Conservation (phyloP, 2,888 invertebrate species). For the Cylloceria caligata region DNA sequence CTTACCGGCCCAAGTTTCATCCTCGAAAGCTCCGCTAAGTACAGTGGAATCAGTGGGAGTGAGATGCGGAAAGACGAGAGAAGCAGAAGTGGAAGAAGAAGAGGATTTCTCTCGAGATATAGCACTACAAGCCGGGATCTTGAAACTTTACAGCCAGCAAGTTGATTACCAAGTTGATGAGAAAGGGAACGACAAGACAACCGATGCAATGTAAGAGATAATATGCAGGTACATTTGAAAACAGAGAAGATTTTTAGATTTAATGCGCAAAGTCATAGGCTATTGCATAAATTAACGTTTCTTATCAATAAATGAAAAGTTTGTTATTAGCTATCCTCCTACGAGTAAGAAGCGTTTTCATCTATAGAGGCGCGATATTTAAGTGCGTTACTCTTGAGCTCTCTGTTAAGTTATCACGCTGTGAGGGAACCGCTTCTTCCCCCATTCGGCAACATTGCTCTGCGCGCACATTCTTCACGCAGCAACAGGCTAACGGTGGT, state of each 20-base stretch:
- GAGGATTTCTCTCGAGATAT: slow-evolving; percentile 33
- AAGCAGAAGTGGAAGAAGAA: slow-evolving; percentile 7
- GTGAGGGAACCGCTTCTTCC: too few relatives aligned
- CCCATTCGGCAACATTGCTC: too few relatives aligned
- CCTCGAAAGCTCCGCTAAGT: slow-evolving; percentile 61
- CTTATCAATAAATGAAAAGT: too few relatives aligned
- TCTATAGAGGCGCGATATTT: too few relatives aligned
- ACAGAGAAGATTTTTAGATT: background rate
- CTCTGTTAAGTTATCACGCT: too few relatives aligned
- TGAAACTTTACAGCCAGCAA: slow-evolving; percentile 53
- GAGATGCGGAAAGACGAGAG: slow-evolving; percentile 40
- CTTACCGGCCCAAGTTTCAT: slow-evolving; percentile 50
- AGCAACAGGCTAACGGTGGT: too few relatives aligned
- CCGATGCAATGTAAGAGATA: background rate
- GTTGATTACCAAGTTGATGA: slow-evolving; percentile 57
- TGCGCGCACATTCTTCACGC: too few relatives aligned
- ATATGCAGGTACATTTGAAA: background rate
- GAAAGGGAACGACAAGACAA: slow-evolving; percentile 23
- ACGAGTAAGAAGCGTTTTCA: background rate
- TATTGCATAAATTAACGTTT: background rate
- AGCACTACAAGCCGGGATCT: slow-evolving; percentile 20
- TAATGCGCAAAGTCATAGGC: background rate
- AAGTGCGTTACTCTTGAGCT: too few relatives aligned
- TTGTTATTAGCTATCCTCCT: too few relatives aligned
- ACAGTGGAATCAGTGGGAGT: slow-evolving; percentile 48